Evolutionary conservation across 2,888 invertebrate genomes (phyloP).

Genomic region (Podabrus alpinus): DNA sequence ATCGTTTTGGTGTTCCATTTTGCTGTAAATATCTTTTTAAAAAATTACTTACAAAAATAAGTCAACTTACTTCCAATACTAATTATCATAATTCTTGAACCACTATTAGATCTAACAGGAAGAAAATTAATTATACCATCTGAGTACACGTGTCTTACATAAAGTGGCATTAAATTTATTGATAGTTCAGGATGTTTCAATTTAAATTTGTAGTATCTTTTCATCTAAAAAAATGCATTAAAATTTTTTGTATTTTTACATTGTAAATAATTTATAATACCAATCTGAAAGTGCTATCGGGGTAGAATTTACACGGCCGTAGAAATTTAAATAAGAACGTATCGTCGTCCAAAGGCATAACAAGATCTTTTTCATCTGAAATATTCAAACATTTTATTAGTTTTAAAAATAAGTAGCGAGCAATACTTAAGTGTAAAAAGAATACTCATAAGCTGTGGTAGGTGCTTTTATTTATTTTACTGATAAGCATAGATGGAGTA

Average conservation of each 20-base stretch:
- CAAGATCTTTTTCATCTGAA: constrained; percentile 66
- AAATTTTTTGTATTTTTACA: background rate
- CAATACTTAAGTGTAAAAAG: too few species aligned
- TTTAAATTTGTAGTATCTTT: constrained; percentile 73
- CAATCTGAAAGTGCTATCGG: constrained; percentile 77
- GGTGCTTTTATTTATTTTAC: too few species aligned
- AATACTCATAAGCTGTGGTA: too few species aligned
- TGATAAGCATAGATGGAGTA: too few species aligned
- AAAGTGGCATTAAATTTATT: constrained; percentile 64
- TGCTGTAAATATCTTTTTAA: constrained; percentile 56
- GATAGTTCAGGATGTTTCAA: constrained; percentile 66
- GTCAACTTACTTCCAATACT: constrained; percentile 69
- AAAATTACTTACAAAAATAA: background rate
- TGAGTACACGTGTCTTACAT: constrained; percentile 66
- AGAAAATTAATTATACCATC: constrained; percentile 70
- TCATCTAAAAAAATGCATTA: constrained; percentile 60
- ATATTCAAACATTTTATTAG: constrained; percentile 34
- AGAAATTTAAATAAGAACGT: constrained; percentile 78
- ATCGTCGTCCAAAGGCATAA: constrained; percentile 70
- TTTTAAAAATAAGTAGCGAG: too few species aligned
- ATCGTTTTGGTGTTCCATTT: constrained; percentile 78
- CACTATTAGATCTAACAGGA: constrained; percentile 69
- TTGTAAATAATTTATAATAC: constrained; percentile 53
- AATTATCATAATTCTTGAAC: constrained; percentile 70
- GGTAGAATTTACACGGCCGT: constrained; percentile 84